Base-by-base conservation (phyloP, 2,888 invertebrate genomes). In the Cataglyphis altisquamis region DNA sequence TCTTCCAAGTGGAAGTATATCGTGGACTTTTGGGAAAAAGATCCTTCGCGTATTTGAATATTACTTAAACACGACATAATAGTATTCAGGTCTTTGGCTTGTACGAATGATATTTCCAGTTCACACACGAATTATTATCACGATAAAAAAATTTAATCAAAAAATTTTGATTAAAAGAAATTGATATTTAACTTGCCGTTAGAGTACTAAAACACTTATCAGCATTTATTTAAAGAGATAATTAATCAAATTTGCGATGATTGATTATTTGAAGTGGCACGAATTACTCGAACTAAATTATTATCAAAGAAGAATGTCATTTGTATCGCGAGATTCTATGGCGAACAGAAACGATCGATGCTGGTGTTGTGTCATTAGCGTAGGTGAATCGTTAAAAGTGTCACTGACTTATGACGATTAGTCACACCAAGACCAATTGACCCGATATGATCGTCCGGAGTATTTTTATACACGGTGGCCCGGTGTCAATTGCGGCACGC, bases 401-500 rank as follows among this genome's bases (percentile, higher is more conserved):
- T 91, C 91, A 92, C 86, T 92, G 92, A 92, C 91, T 91, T 88
- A 84, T 82, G 88, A 88, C 89, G 91, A 92, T 94, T 93, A 92
- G 91, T 92, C 90, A 90, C 90, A 90, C 91, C 88, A 91, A 84
- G 73, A 74, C 89, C 92, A 94, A 92, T 94, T 94, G 93, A 94
- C 94, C 94, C 91, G 85, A 87, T 84, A 86, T 85, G 89, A 90
- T 91, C 89, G 86, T 86, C 86, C 85, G 83, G 87, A 91, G 90
- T 93, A 92, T 93, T 93, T 91, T 93, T 91, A 60, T 72, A 89
- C 90, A 89, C 87, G 85, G 67, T 83, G 57, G 41, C 78, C 41
- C 88, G 82, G 90, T 90, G 90, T 93, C 93, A 93, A 93, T 93
- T 93, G 90, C 87, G 93, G 92, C 94, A 94, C 94, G 94, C 93